Evolutionary conservation across 2,797 vertebrate genomes (phyloP).

Genomic region (Typhlichthys eigenmanni): DNA sequence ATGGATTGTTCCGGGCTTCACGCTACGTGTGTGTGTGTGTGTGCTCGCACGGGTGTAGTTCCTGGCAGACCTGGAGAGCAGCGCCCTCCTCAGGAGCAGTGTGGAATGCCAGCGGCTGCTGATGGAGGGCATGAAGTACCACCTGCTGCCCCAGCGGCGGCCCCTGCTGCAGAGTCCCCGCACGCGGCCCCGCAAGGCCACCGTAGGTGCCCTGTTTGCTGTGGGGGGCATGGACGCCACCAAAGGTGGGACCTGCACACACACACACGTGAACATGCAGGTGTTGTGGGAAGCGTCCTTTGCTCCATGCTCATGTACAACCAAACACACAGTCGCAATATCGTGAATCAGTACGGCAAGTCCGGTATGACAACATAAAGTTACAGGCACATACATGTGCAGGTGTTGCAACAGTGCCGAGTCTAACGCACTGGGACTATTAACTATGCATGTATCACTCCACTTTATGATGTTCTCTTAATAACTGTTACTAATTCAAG

Average conservation of each 20-base stretch:
- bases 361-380: no score
- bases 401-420: no score
- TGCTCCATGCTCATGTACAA: no score
- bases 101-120: slow-evolving; percentile 96
- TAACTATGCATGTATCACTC: no score
- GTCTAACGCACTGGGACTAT: no score
- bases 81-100: slow-evolving; percentile 88
- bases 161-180: slow-evolving; percentile 93
- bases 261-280: no score
- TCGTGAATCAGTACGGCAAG: no score
- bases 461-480: no score
- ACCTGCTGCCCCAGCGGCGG: slow-evolving; percentile 91
- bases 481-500: no score
- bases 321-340: no score
- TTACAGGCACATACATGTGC: no score
- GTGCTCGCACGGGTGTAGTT: slow-evolving; percentile 72
- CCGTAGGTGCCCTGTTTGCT: slow-evolving; percentile 92
- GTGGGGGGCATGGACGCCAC: slow-evolving; percentile 97
- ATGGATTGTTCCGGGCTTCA: slow-evolving; percentile 38
- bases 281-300: no score
- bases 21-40: slow-evolving; percentile 30
- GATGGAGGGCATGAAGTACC: slow-evolving; percentile 99
- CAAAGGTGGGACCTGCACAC: slow-evolving; percentile 76
- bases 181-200: slow-evolving; percentile 95
- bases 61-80: slow-evolving; percentile 92